phyloP scores from a whole-genome alignment of 2,888 invertebrate species.

The Monopis laevigella region DNA sequence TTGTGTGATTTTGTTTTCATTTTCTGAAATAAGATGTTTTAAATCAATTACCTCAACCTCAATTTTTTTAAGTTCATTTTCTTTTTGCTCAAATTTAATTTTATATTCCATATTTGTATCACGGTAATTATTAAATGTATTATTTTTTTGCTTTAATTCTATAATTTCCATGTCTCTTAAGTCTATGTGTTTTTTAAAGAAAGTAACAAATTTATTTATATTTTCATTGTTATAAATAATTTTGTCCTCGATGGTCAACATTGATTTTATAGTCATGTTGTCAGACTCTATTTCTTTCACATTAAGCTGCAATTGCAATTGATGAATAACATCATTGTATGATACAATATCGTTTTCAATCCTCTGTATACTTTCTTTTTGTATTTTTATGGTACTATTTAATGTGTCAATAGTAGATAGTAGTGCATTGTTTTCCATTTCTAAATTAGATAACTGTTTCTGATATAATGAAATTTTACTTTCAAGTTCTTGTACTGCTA shows the following conservation, averaged over 20 bases:
- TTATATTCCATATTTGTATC: background rate
- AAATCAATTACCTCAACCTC: conserved; percentile 24
- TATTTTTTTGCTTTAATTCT: conserved; percentile 1
- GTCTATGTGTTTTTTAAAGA: conserved; percentile 35
- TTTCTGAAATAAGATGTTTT: conserved; percentile 26
- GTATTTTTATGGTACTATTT: conserved; percentile 36
- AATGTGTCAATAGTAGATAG: conserved; percentile 36
- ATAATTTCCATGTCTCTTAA: conserved; percentile 33
- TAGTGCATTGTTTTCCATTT: conserved; percentile 39
- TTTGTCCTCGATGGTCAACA: conserved; percentile 44
- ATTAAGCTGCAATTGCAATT: conserved; percentile 36
- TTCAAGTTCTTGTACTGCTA: conserved; percentile 36
- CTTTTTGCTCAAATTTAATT: background rate
- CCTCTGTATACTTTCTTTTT: conserved; percentile 31
- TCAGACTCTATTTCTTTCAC: conserved; percentile 28
- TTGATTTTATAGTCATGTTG: conserved; percentile 32
- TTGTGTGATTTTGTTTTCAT: conserved; percentile 27
- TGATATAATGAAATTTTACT: conserved; percentile 31
- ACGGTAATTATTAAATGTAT: background rate
- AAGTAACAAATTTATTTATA: conserved; percentile 43
- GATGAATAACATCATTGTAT: conserved; percentile 37
- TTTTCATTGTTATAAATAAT: conserved; percentile 50
- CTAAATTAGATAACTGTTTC: conserved; percentile 32
- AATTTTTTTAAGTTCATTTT: background rate
- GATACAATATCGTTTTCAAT: conserved; percentile 37